Percentiles rank a stretch among this genome's conserved stretches.
Conservation (phyloP, 2,888 invertebrate genomes). For the Drosophila kambysellisi region DNA sequence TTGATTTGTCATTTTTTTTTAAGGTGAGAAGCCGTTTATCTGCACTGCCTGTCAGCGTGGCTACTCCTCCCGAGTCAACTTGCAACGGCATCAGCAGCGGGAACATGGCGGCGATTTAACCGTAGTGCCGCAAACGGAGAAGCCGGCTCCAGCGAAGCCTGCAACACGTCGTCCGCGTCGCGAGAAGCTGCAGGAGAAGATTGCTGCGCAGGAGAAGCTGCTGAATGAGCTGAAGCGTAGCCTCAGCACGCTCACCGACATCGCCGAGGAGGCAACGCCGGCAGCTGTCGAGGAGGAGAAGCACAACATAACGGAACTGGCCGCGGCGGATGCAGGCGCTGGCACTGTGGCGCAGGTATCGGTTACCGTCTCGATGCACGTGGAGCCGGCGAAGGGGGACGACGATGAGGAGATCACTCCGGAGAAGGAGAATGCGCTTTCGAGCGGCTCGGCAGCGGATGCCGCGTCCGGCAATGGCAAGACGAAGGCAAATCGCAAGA, state of each 20-base stretch:
- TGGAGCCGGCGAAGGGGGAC: conserved; percentile 60
- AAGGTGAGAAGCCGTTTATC: conserved; percentile 82
- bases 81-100: conserved; percentile 79
- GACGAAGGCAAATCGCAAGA: conserved; percentile 74
- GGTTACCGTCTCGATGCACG: conserved; percentile 81
- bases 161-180: conserved; percentile 65
- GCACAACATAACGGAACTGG: conserved; percentile 29
- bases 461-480: conserved; percentile 54
- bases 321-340: conserved; percentile 58
- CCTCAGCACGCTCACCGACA: conserved; percentile 45
- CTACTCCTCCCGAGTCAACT: conserved; percentile 82
- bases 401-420: conserved; percentile 62
- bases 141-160: conserved; percentile 31
- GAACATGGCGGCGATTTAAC: conserved; percentile 62
- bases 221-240: conserved; percentile 69
- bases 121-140: neutral
- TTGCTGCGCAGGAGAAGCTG: conserved; percentile 71
- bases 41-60: conserved; percentile 80
- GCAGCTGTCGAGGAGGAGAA: conserved; percentile 26
- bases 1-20: neutral
- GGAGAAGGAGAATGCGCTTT: conserved; percentile 68
- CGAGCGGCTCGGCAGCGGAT: conserved; percentile 40
- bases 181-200: conserved; percentile 65
- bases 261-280: conserved; percentile 53
- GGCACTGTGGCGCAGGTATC: conserved; percentile 63